These are phyloP conservation scores for Penelope pileata DNA, from an alignment of 2,113 vertebrate genomes.

Conservation along the genomic window DNA sequence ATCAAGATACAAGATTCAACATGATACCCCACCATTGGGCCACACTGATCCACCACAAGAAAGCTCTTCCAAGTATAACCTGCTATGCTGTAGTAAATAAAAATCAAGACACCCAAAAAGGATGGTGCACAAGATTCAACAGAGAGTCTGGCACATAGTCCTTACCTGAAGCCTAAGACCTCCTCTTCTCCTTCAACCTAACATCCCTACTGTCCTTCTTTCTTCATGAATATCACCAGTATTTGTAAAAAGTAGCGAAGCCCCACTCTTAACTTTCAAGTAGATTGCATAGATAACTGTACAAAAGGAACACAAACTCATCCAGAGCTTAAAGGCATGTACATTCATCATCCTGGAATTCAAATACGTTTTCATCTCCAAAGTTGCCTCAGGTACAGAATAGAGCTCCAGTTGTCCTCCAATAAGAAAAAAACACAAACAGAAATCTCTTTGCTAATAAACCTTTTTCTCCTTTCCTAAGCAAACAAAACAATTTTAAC, in stretches of 20 bases:
- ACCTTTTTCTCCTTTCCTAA: background rate
- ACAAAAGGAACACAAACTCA: background rate
- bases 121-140: background rate
- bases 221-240: background rate
- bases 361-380: background rate
- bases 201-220: background rate
- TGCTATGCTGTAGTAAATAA: background rate
- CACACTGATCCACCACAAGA: background rate
- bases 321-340: background rate
- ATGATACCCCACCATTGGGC: background rate
- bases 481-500: background rate
- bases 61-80: background rate
- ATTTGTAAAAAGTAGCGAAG: background rate
- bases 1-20: background rate
- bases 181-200: background rate
- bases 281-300: background rate
- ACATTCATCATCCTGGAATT: background rate
- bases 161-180: too few relatives aligned
- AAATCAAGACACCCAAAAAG: background rate
- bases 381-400: background rate
- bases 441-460: background rate
- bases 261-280: background rate
- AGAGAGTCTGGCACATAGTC: too few relatives aligned
- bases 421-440: background rate
- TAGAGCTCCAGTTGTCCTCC: background rate